Percentiles rank a stretch among this genome's conserved stretches.
Evolutionary conservation across 2,797 vertebrate species (phyloP).

Genomic region (Melanotaenia pygmaea): DNA sequence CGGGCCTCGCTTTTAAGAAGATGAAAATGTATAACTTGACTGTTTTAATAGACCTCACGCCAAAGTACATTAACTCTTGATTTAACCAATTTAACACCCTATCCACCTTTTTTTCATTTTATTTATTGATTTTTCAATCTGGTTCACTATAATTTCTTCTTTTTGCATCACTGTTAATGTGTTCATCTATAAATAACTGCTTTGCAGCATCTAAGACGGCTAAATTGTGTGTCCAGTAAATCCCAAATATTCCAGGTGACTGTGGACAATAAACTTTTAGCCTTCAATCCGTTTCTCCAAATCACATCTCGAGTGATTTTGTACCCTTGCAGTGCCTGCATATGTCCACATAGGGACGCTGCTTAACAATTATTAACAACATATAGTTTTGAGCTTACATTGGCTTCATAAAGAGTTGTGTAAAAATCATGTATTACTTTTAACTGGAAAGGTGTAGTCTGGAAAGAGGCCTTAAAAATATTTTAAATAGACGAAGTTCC

Average conservation of each 20-base stretch:
- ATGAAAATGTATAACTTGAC: slow-evolving; percentile 6
- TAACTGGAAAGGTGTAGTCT: not conserved
- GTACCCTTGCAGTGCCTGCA: slow-evolving; percentile 12
- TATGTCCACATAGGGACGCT: slow-evolving; percentile 38
- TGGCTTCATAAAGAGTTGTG: slow-evolving; percentile 18
- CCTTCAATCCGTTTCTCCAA: not conserved
- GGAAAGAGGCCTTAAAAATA: not conserved
- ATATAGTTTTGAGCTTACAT: not conserved
- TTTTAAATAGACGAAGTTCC: not conserved
- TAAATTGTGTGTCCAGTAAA: not conserved
- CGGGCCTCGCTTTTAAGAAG: not conserved
- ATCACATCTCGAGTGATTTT: not conserved
- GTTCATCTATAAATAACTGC: not conserved
- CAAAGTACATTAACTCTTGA: not conserved
- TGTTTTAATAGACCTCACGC: not conserved
- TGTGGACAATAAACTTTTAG: not conserved
- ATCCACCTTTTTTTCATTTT: not conserved
- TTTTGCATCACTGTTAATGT: not conserved
- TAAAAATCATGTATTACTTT: slow-evolving; percentile 16
- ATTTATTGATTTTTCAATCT: not conserved
- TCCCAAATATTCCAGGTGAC: not conserved
- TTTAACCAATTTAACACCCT: not conserved
- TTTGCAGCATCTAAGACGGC: no score
- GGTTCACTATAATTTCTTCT: not conserved
- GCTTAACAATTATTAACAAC: slow-evolving; percentile 29